These are phyloP conservation scores for Oxyura jamaicensis DNA, from an alignment of 2,113 vertebrate genomes.

Conservation along the genomic window DNA sequence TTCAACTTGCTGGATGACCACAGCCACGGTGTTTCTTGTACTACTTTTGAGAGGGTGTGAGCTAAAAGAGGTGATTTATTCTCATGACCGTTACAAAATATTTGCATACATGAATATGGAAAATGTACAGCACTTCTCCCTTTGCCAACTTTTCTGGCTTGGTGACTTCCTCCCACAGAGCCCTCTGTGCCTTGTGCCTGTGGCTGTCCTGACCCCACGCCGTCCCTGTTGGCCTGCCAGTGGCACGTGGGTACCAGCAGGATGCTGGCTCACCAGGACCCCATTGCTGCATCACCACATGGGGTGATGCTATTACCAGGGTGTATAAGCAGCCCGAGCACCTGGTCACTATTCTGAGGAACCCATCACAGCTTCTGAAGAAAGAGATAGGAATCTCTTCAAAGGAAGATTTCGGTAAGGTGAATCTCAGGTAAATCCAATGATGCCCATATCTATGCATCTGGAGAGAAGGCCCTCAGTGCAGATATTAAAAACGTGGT, in stretches of 20 bases:
- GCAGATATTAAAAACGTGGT: neutral
- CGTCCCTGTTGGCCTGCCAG: neutral
- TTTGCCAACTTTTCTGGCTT: neutral
- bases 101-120: neutral
- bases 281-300: neutral
- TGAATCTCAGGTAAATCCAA: neutral
- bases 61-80: neutral
- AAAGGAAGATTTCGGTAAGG: neutral
- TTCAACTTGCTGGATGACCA: neutral
- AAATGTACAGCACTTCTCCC: neutral
- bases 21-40: neutral
- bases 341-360: neutral
- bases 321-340: accelerated
- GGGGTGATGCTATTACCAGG: accelerated
- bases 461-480: neutral
- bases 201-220: neutral
- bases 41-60: neutral
- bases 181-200: accelerated
- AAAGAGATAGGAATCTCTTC: neutral
- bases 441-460: neutral
- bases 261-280: neutral
- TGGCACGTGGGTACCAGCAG: neutral
- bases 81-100: neutral
- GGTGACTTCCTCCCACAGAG: neutral
- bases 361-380: neutral